phyloP scores from a whole-genome alignment of 2,888 invertebrate species.

The Luperina testacea region DNA sequence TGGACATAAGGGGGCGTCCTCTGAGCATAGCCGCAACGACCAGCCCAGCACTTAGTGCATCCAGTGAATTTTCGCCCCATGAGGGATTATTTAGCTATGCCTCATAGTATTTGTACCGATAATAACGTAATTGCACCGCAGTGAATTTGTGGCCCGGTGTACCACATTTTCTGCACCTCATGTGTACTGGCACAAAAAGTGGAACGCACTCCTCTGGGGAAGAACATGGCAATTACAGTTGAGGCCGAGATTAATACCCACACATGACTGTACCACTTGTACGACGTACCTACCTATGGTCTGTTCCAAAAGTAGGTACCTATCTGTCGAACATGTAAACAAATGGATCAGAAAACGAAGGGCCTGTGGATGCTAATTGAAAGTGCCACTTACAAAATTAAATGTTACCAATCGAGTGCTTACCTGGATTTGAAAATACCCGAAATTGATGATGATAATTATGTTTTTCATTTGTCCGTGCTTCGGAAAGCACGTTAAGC shows the following conservation, averaged over 20 bases:
- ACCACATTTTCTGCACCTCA: constrained; percentile 19
- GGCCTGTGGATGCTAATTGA: background rate
- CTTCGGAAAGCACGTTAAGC: too few species aligned
- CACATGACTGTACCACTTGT: constrained; percentile 3
- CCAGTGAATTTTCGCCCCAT: background rate
- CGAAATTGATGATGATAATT: too few species aligned
- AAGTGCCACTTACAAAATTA: too few species aligned
- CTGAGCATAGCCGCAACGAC: background rate
- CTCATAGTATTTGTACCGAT: background rate
- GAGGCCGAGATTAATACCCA: constrained; percentile 5
- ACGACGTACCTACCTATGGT: background rate
- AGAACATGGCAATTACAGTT: constrained; percentile 36
- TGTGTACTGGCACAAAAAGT: constrained; percentile 19
- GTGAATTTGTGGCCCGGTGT: background rate
- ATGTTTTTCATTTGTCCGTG: too few species aligned
- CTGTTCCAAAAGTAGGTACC: background rate
- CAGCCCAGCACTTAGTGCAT: background rate
- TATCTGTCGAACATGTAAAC: background rate
- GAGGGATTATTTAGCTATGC: background rate
- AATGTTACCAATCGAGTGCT: too few species aligned
- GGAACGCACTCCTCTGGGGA: constrained; percentile 38
- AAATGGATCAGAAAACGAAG: background rate
- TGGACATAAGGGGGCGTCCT: background rate
- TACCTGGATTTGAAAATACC: background rate
- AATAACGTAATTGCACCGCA: background rate